phyloP scores from a whole-genome alignment of 2,797 vertebrate genomes.

The Hydrocynus forskahlii region DNA sequence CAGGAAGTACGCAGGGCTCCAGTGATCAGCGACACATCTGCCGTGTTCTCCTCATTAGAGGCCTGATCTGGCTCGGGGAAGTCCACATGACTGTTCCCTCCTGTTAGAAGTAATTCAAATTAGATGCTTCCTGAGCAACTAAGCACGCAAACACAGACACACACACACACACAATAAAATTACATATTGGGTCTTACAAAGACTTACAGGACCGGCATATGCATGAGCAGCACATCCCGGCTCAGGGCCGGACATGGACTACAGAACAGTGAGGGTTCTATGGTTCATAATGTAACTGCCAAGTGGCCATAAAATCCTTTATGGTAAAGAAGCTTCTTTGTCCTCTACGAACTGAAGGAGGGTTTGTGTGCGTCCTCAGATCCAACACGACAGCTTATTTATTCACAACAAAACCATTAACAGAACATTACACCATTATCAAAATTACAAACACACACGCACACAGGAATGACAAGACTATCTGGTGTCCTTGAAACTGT shows the following conservation, averaged over 20 bases:
- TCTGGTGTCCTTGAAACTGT: neutral
- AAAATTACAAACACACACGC: neutral
- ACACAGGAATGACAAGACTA: neutral
- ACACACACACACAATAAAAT: too few relatives aligned
- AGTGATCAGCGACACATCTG: conserved; percentile 90
- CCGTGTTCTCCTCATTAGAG: conserved; percentile 65
- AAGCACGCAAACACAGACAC: neutral
- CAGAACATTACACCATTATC: neutral
- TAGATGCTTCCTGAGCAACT: neutral
- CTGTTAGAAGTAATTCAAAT: conserved; percentile 64
- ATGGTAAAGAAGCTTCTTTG: conserved; percentile 6
- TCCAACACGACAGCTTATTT: neutral
- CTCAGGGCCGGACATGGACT: too few relatives aligned
- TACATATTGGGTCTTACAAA: too few relatives aligned
- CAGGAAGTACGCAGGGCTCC: conserved; percentile 80
- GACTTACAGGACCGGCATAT: neutral
- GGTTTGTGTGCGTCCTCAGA: neutral
- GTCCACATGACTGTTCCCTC: conserved; percentile 81
- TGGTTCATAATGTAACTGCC: neutral
- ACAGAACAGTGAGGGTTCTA: neutral
- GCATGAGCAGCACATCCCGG: neutral
- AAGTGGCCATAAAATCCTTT: neutral
- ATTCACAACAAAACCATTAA: conserved; percentile 1
- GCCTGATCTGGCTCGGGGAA: conserved; percentile 72
- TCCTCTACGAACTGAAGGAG: neutral